Evolutionary conservation across 2,888 invertebrate genomes (phyloP).

Genomic region (Idaea dimidiata): DNA sequence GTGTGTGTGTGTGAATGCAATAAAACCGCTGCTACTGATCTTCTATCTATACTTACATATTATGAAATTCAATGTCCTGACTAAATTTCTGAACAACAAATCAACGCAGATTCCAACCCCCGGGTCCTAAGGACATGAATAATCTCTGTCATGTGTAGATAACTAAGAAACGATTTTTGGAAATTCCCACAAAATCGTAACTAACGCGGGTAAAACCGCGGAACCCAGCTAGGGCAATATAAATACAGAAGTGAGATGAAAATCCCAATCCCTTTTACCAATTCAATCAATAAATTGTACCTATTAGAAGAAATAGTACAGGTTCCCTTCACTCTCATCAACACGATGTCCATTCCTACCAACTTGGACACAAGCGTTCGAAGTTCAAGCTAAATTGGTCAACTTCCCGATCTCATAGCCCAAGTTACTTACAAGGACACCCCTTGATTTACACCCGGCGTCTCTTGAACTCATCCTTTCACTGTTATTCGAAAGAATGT

Average conservation of each 20-base stretch:
- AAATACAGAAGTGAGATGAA: not conserved
- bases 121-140: no score
- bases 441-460: not conserved
- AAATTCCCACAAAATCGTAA: no score
- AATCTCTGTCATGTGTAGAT: no score
- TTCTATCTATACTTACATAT: no score
- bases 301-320: not conserved
- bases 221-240: no score
- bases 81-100: no score
- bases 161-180: no score
- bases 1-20: no score
- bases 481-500: not conserved
- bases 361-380: not conserved
- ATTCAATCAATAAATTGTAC: not conserved
- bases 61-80: no score
- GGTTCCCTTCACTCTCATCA: not conserved
- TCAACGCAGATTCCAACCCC: no score
- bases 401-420: not conserved
- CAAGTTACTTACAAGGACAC: not conserved
- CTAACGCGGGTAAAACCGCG: no score
- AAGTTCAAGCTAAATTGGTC: not conserved
- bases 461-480: not conserved
- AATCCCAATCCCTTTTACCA: not conserved
- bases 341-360: not conserved
- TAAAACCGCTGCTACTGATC: no score